Conservation (phyloP, 2,113 vertebrate species). For the Rynchops niger region DNA sequence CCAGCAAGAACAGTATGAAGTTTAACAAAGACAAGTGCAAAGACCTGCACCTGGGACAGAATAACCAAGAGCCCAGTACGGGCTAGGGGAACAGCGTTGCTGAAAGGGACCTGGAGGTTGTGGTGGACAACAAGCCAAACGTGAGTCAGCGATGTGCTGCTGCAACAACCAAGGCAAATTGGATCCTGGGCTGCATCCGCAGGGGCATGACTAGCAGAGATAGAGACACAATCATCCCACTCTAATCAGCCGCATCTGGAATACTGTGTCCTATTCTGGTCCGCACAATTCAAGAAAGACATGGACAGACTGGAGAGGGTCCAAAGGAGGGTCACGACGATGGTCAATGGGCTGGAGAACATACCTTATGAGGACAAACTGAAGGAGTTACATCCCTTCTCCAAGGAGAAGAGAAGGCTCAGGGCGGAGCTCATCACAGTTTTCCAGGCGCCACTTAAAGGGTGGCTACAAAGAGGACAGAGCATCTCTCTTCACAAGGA, state of each 20-base stretch:
- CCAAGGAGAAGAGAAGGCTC: neutral
- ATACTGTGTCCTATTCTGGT: neutral
- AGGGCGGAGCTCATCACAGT: neutral
- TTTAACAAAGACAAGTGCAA: neutral
- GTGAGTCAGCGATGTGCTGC: fast-evolving
- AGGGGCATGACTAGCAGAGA: neutral
- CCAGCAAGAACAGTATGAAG: neutral
- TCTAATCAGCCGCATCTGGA: neutral
- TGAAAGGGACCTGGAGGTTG: neutral
- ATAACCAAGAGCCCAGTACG: neutral
- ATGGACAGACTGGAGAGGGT: fast-evolving
- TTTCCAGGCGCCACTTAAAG: neutral
- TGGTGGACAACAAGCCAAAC: neutral
- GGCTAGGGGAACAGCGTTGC: neutral
- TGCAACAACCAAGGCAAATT: neutral
- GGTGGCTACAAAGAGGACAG: neutral
- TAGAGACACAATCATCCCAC: neutral
- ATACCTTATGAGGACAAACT: neutral
- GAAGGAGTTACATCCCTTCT: neutral
- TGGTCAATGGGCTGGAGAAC: neutral
- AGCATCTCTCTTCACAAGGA: neutral
- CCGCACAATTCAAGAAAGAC: neutral
- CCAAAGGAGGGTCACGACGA: neutral
- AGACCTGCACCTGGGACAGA: neutral
- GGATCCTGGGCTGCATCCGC: fast-evolving